These are phyloP conservation scores for Oryzias dopingdopingensis DNA, from an alignment of 2,797 vertebrate species.

Conservation along the genomic window DNA sequence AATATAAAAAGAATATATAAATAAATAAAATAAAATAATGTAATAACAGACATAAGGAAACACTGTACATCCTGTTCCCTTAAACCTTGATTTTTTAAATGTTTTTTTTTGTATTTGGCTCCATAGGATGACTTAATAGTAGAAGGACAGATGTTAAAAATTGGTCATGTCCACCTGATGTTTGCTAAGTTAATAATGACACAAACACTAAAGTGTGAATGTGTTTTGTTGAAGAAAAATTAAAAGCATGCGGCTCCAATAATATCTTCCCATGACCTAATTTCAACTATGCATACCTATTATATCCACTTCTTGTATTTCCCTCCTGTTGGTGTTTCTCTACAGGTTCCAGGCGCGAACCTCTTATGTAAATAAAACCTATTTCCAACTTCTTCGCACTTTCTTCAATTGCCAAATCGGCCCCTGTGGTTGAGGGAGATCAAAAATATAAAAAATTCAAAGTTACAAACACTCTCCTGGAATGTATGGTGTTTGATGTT, in stretches of 20 bases:
- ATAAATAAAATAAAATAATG: too few relatives aligned
- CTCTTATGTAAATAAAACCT: slow-evolving; percentile 13
- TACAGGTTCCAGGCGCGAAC: not conserved
- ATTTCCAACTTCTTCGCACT: slow-evolving; percentile 22
- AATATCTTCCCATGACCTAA: too few relatives aligned
- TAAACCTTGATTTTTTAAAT: too few relatives aligned
- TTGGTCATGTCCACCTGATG: too few relatives aligned
- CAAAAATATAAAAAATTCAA: slow-evolving; percentile 37
- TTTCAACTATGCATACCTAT: not conserved
- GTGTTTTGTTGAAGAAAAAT: not conserved
- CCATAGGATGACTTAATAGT: too few relatives aligned
- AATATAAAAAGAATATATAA: too few relatives aligned
- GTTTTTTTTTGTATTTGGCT: too few relatives aligned
- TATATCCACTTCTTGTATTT: slow-evolving; percentile 2
- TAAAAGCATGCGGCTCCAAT: too few relatives aligned
- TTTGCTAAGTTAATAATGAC: too few relatives aligned
- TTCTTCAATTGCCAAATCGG: slow-evolving; percentile 15
- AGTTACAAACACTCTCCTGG: slow-evolving; percentile 27
- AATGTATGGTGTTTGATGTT: slow-evolving; percentile 14
- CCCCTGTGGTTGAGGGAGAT: slow-evolving; percentile 17
- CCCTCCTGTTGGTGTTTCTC: slow-evolving; percentile 10
- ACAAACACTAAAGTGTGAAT: not conserved
- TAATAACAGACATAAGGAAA: too few relatives aligned
- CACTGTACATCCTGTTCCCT: too few relatives aligned
- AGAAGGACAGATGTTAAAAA: not conserved